A percentile compares a stretch with the other conserved stretches of the same genome.
These are phyloP conservation scores for Nothura maculosa DNA, from an alignment of 2,797 vertebrate genomes.

Conservation along the genomic window DNA sequence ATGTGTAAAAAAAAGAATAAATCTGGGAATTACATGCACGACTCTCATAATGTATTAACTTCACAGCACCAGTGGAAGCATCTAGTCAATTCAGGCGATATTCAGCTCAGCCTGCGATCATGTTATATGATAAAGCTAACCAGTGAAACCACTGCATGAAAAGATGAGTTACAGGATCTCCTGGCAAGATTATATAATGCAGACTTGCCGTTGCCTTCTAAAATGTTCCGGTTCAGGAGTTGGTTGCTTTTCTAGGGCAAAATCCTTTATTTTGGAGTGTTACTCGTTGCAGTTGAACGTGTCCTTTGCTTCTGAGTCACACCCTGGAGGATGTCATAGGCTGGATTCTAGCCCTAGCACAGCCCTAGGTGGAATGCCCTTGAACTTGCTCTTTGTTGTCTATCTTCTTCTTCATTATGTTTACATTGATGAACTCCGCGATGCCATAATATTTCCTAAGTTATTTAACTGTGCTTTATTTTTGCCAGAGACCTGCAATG, in stretches of 20 bases:
- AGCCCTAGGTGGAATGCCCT: constrained; percentile 67
- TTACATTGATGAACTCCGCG: constrained; percentile 65
- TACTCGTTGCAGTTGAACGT: neutral
- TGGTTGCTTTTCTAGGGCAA: neutral
- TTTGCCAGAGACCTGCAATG: neutral
- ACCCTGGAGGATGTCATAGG: neutral
- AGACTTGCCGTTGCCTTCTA: constrained; percentile 39
- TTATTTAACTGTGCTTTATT: constrained; percentile 57
- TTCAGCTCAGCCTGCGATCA: neutral
- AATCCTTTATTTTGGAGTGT: neutral
- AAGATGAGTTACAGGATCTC: constrained; percentile 1
- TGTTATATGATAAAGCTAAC: constrained; percentile 19
- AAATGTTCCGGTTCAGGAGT: neutral
- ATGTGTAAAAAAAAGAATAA: neutral
- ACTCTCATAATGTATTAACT: neutral
- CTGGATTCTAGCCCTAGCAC: neutral
- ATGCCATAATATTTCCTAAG: constrained; percentile 48
- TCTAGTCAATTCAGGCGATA: neutral
- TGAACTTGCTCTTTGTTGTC: constrained; percentile 70
- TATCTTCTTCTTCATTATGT: constrained; percentile 45
- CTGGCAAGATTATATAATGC: neutral
- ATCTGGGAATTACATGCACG: neutral
- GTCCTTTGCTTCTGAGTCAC: rapidly evolving
- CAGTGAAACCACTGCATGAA: neutral
- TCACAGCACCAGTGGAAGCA: neutral